Evolutionary conservation across 2,888 invertebrate genomes (phyloP), one percentile per base, ranked within the genome.

Genomic region (Zaprionus obscuricornis): DNA sequence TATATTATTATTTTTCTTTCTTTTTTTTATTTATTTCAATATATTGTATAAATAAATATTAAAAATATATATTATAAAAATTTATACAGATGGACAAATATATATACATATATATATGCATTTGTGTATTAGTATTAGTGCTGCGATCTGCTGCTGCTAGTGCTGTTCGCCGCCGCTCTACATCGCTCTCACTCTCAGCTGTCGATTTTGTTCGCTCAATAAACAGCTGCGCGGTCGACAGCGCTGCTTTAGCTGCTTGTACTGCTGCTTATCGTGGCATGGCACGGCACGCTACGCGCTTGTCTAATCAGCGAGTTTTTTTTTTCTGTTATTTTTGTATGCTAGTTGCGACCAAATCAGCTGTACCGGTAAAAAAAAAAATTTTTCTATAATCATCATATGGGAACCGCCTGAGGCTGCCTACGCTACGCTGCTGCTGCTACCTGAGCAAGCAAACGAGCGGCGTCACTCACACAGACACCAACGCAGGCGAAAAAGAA

Each of bases 361-460:
- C 86, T 86, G 82, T 86, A 82, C 82, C 86, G 82, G 82, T 77
- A 74, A n/a, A n/a, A n/a, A n/a, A n/a, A n/a, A n/a, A n/a, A n/a
- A n/a, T 55, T 63, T 62, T 71, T 42, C 54, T 69, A 78, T 75
- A 69, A 79, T 85, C 83, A 85, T 78, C 81, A 81, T 83, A 79
- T 79, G 79, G 64, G 56, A 57, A 29, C 24, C 22, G 10, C 26
- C 24, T 40, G 14, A 26, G 16, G 46, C 45, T 51, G 29, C 63
- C 52, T 31, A 63, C 63, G 54, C 56, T 20, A 27, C 36, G 36
- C 20, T 27, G 14, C 10, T 10, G n/a, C 14, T 39, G 43, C 52
- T 69, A 77, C 69, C 69, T 84, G 68, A 62, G 36, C 45, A 29
- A 11, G 14, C 3, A 17, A 45, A 5, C 10, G 11, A 29, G 27